These are phyloP conservation scores for Chelonoidis abingdonii DNA, from an alignment of 2,113 vertebrate species.

Conservation along the genomic window DNA sequence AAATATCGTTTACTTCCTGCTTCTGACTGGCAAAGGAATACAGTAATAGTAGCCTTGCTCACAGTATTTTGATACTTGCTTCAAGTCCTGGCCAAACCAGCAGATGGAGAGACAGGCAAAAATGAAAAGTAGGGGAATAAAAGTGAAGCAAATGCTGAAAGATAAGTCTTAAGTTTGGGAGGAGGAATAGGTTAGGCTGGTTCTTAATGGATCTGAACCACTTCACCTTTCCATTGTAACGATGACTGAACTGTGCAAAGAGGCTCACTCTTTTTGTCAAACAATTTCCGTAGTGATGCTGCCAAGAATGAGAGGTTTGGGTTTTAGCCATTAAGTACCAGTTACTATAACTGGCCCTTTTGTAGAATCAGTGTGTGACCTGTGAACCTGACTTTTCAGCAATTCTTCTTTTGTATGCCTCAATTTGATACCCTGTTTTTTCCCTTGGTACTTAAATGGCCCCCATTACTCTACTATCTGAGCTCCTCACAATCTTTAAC, in stretches of 20 bases:
- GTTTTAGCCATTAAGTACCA: background rate
- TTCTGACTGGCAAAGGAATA: background rate
- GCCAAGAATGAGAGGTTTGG: background rate
- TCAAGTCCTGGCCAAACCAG: background rate
- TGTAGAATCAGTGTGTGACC: background rate
- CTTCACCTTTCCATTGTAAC: background rate
- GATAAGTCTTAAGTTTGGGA: background rate
- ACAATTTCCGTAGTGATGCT: background rate
- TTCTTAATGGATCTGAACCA: background rate
- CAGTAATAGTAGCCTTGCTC: background rate
- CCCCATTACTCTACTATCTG: background rate
- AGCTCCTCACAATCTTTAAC: background rate
- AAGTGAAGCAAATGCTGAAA: background rate
- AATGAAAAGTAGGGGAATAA: background rate
- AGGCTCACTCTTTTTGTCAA: background rate
- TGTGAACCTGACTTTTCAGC: background rate
- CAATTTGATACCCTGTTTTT: background rate
- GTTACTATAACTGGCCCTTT: background rate
- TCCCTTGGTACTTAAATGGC: background rate
- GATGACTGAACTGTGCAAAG: background rate
- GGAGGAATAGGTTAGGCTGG: background rate
- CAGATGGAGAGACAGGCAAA: background rate
- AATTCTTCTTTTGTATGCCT: background rate
- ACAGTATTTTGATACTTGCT: background rate
- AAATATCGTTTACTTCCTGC: background rate